A percentile compares a stretch with the other conserved stretches of the same genome.
Evolutionary conservation across 1,140 invertebrate genomes (phyloP).

Genomic region (Sweltsa coloradensis): DNA sequence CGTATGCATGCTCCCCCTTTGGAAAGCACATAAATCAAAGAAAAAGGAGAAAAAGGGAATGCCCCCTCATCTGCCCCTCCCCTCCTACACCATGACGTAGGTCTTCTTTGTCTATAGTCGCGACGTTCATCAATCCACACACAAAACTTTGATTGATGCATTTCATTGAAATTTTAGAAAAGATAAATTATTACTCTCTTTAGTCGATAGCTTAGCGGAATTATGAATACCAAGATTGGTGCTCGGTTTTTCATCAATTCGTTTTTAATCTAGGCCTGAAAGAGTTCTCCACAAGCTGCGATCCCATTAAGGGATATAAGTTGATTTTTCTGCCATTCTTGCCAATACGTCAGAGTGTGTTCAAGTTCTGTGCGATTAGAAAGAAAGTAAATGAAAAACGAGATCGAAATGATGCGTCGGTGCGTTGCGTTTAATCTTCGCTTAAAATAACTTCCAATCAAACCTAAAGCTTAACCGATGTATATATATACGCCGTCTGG

Average conservation of each 20-base stretch:
- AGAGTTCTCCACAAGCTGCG: background rate
- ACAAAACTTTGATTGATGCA: slow-evolving; percentile 3
- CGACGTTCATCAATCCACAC: slow-evolving; percentile 4
- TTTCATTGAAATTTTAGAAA: slow-evolving; percentile 2
- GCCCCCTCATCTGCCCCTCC: background rate
- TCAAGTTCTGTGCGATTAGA: too few species aligned
- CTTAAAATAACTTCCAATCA: too few species aligned
- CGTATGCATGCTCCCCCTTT: background rate
- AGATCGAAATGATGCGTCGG: too few species aligned
- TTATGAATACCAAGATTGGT: slow-evolving; percentile 1
- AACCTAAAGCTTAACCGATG: too few species aligned
- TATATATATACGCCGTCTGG: too few species aligned
- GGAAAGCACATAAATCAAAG: background rate
- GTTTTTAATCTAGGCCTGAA: background rate
- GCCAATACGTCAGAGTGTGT: too few species aligned
- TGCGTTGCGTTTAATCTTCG: too few species aligned
- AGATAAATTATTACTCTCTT: background rate
- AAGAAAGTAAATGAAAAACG: too few species aligned
- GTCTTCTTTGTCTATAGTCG: background rate
- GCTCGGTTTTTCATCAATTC: background rate
- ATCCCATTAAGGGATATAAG: too few species aligned
- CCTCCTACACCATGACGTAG: background rate
- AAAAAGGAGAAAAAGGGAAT: background rate
- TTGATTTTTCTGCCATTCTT: too few species aligned
- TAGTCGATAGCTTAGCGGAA: background rate